Evolutionary conservation across 2,113 vertebrate genomes (phyloP), one percentile per base, ranked within the genome.

Genomic region (Burhinus bistriatus): DNA sequence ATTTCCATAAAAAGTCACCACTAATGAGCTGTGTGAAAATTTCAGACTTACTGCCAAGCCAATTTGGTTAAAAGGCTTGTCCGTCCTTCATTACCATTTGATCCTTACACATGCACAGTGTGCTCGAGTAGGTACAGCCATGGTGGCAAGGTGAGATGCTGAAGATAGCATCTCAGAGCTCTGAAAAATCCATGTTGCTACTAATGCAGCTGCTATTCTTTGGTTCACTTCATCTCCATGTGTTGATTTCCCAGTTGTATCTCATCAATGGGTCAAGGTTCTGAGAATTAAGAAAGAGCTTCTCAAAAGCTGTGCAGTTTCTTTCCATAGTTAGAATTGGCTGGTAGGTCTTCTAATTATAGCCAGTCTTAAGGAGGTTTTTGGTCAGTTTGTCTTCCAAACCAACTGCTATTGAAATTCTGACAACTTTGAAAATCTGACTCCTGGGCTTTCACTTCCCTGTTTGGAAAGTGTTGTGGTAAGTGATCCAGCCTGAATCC

Each of bases 11-110:
- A 91, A 92, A 96, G 73, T 93, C 94, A 72, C 64, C 36, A 14
- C 89, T 95, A 96, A 97, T 93, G 96, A 97, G 94, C 92, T 81
- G 91, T 34, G 81, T 3, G 42, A 69, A 79, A 89, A 89, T 66
- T 66, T 75, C 91, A 64, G 72, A 29, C 61, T 34, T 32, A 3
- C 57, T 95, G 96, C 96, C 95, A 97, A 95, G 89, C 54, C 89
- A 91, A 49, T 96, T 88, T 96, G 95, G 73, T 84, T 95, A 87
- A 95, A 97, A 96, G 93, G 80, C 83, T 89, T 27, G 58, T 83
- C 57, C 3, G 15, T 84, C 89, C 87, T 87, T 77, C 70, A 5
- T 36, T 65, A 34, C 76, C 17, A 7, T 66, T 76, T 66, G 84
- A 59, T 84, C 71, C 64, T 51, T 44, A 27, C 45, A 6, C 23